Evolutionary conservation across 1,140 invertebrate species (phyloP), one percentile per base, ranked within the genome.

Genomic region (Orussus abietinus): DNA sequence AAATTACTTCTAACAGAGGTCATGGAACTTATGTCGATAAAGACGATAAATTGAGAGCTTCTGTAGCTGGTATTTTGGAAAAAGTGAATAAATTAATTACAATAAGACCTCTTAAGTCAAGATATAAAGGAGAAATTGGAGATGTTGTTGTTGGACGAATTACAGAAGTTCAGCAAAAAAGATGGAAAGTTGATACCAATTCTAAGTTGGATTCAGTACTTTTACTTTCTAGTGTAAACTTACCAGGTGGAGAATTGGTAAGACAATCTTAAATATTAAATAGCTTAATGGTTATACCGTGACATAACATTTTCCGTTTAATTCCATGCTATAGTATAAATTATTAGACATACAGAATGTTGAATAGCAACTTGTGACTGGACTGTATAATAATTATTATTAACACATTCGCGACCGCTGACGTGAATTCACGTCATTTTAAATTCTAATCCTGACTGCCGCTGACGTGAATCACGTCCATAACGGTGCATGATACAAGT

Each of bases 111-210:
- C 69, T 96, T 5, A 96, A 96, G 68, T 88, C 86, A 57, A 78
- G 88, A 18, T 92, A 92, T 62, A 85, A 87, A 60, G 95, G 96
- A 5, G 94, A 98, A 75, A 89, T 98, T 42, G 96, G 96, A 1
- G 96, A 99, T 76, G 92, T 99, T 11, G 81, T 99, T 22, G 87
- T 99, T 26, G 96, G 94, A 0, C 77, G 96, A 42, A 88, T 99
- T 11, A 82, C 88, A 0, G 92, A 97, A 69, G 86, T 93, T 1
- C 86, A 89, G 63, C 86, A 93, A 53, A 90, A 88, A 62, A 75
- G 92, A 53, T 98, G 95, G 95, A 92, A 92, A 76, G 89, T 99
- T 18, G 93, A 98, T 57, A 92, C 89, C 2, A 93, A 93, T 73
- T 84, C 92, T 0, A 82, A 92, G 54, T 66, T 97, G 11, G 90